phyloP scores from a whole-genome alignment of 2,888 invertebrate genomes.

The Melanotus villosus region DNA sequence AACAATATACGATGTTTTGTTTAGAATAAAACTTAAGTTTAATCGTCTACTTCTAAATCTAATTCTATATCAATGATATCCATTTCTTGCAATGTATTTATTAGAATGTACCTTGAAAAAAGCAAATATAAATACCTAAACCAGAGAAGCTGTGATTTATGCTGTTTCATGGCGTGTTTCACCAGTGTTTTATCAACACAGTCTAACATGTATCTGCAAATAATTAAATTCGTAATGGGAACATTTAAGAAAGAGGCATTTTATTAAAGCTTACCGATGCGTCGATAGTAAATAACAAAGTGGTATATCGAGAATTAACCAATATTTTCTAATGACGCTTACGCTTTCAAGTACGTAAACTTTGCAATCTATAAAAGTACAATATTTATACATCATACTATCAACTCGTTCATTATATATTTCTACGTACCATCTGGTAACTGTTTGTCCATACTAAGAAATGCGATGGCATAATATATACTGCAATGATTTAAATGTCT shows the following conservation, averaged over 20 bases:
- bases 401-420: not conserved
- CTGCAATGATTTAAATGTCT: conserved; percentile 93
- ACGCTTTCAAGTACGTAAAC: conserved; percentile 89
- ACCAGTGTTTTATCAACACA: conserved; percentile 74
- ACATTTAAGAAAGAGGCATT: not conserved
- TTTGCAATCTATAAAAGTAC: conserved; percentile 79
- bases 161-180: conserved; percentile 86
- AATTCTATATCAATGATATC: conserved; percentile 83
- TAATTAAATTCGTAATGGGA: not conserved
- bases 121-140: conserved; percentile 90
- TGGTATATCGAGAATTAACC: conserved; percentile 86
- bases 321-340: conserved; percentile 89
- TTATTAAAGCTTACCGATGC: conserved; percentile 74
- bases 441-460: conserved; percentile 82
- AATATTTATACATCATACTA: too few species aligned
- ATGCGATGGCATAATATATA: conserved; percentile 85
- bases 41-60: conserved; percentile 79
- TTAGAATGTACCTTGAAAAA: conserved; percentile 91
- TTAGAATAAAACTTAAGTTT: conserved; percentile 34
- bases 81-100: conserved; percentile 88
- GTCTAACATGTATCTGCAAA: conserved; percentile 77
- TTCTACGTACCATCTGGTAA: conserved; percentile 79
- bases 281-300: conserved; percentile 84
- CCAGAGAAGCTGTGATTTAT: conserved; percentile 96
- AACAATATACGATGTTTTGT: conserved; percentile 1